Evolutionary conservation across 2,113 vertebrate genomes (phyloP), one percentile per base, ranked within the genome.

Genomic region (Gyps fulvus): DNA sequence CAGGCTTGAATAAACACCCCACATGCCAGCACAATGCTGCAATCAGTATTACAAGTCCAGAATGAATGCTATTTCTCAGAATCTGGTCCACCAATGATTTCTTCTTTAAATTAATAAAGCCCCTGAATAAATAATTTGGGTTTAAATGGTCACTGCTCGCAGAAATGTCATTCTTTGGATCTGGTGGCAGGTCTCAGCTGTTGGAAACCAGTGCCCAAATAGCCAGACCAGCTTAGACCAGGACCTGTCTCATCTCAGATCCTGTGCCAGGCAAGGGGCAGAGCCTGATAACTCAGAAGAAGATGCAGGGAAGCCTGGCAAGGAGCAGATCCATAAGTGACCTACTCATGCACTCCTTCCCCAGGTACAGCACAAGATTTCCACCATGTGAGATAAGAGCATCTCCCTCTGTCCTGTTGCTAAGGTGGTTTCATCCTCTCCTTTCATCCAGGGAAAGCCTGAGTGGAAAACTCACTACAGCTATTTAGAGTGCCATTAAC

Each of bases 351-450:
- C 29, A 14, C 13, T 71, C 17, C 29, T 42, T 49, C 47, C 73
- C 14, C 77, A 66, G 16, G 21, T 32, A 36, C 1, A 2, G 8
- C 1, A 69, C 8, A 70, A 80, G 7, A 10, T 63, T 52, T 85
- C 76, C 4, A 0, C 29, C 25, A 10, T 6, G 10, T 36, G 45
- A 66, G 22, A 23, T 17, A 20, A 58, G 10, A 90, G 11, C 26
- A 50, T 50, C 18, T 87, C 47, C 52, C 38, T 89, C 38, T 4
- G 2, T 38, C 29, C 31, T 45, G 11, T 22, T 0, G 0, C 27
- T 52, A 9, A 6, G 12, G 16, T 52, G 25, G 34, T 72, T 82
- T n/a, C 49, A 34, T 40, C 22, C 31, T 62, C 40, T 69, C 27
- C 79, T 81, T 54, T 54, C 26, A 49, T 19, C 49, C 31, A 26